Evolutionary conservation across 2,888 invertebrate species (phyloP), one percentile per base, ranked within the genome.

Genomic region (Sarcophaga rosellei): DNA sequence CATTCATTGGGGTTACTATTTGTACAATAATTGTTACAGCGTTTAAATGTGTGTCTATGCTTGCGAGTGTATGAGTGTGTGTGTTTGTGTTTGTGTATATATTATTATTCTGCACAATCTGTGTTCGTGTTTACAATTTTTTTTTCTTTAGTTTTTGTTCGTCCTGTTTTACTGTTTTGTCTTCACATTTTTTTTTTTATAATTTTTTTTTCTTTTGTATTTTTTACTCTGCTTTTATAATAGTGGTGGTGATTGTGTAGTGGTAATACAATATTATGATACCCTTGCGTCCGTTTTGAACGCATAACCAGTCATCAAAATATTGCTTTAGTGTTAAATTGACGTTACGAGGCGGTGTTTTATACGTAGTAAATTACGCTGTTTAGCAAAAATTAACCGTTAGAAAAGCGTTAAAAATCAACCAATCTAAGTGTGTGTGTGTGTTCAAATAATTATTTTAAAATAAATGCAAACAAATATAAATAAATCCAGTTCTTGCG

Each of bases 321-420:
- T 65, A 72, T 74, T 78, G 75, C 89, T 91, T 92, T 90, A 92
- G 92, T 92, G 90, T 91, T 91, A 90, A 92, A 90, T 90, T 91
- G 91, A 89, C 92, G 91, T 91, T 90, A 91, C 91, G 90, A 91
- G 90, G 90, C 91, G 91, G 89, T 90, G 91, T 89, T 90, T 88
- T 86, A 74, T 80, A 73, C 72, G 80, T 15, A 53, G 53, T 80
- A 77, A 73, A 78, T 75, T 77, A 84, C 86, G 86, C 84, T 81
- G 53, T 78, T 77, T 70, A 78, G 57, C 3, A 75, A 62, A 23
- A 62, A 86, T 78, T 68, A 70, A 15, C 47, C 35, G 63, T 79
- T 75, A 62, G 63, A 25, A 47, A 47, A 17, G 69, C 59, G 25
- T 53, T 53, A 53, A 53, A 81, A 84, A 66, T 53, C 17, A 4